Conservation (phyloP, 2,888 invertebrate species). For the Andrena camellia region DNA sequence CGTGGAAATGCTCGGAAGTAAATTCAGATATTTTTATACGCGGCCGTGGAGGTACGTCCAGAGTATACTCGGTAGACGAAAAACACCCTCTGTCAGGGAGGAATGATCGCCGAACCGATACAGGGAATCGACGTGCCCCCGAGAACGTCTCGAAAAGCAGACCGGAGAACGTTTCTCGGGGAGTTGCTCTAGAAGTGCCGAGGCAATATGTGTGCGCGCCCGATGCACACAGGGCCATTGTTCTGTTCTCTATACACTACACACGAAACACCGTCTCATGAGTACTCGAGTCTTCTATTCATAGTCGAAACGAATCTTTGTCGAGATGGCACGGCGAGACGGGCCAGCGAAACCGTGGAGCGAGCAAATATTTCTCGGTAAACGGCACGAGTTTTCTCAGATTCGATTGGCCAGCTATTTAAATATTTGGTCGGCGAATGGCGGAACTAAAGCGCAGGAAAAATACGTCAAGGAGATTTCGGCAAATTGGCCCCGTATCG, state of each 20-base stretch:
- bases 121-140: conserved; percentile 7
- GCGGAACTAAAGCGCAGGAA: neutral
- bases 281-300: conserved; percentile 27
- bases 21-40: neutral
- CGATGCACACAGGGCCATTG: conserved; percentile 8
- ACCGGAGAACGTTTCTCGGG: conserved; percentile 37
- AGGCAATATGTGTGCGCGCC: conserved; percentile 1
- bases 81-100: neutral
- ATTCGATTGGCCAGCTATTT: neutral
- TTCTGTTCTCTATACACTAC: conserved; percentile 26
- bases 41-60: no score
- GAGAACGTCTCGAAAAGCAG: conserved; percentile 33
- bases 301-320: conserved; percentile 37
- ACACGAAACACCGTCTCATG: conserved; percentile 6
- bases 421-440: conserved; percentile 7
- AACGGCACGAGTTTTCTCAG: neutral
- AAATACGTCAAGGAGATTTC: neutral
- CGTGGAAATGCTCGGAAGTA: neutral
- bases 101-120: conserved; percentile 8
- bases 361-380: conserved; percentile 33
- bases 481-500: neutral
- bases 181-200: conserved; percentile 45
- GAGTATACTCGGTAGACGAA: neutral
- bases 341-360: neutral
- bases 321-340: conserved; percentile 27